A percentile compares a stretch with the other conserved stretches of the same genome.
Evolutionary conservation across 2,113 vertebrate species (phyloP).

Genomic region (Micromys minutus): DNA sequence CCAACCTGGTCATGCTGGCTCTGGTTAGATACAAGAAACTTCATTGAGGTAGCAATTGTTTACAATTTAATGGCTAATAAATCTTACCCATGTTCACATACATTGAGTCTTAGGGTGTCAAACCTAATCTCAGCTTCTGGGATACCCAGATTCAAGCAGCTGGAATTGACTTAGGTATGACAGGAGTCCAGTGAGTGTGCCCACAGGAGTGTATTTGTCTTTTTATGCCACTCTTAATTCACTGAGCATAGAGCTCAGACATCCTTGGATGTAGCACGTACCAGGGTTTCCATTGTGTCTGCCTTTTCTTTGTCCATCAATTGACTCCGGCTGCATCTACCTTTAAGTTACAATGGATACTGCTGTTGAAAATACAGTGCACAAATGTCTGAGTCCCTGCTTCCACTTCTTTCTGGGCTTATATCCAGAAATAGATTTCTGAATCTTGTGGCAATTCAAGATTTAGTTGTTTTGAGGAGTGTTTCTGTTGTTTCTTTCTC

Average conservation of each 20-base stretch:
- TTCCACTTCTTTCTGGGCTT: neutral
- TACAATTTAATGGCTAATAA: too few species aligned
- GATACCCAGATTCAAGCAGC: too few species aligned
- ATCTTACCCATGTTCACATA: too few species aligned
- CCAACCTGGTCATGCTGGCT: too few species aligned
- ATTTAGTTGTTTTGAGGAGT: neutral
- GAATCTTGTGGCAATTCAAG: neutral
- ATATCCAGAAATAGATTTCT: neutral
- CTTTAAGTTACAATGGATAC: neutral
- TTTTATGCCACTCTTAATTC: conserved; percentile 10
- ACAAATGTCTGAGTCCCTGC: neutral
- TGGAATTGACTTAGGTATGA: too few species aligned
- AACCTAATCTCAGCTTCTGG: too few species aligned
- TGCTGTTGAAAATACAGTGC: too few species aligned
- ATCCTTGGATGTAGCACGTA: neutral
- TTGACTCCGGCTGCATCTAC: neutral
- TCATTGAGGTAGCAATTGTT: too few species aligned
- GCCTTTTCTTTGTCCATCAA: neutral
- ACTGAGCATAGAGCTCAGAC: neutral
- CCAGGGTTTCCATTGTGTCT: neutral
- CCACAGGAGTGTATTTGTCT: neutral
- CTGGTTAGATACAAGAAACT: too few species aligned
- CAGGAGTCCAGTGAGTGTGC: too few species aligned
- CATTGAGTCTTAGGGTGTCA: too few species aligned
- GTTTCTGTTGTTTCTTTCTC: neutral